These are phyloP conservation scores for Eulimnadia texana DNA, from an alignment of 1,140 invertebrate species.

Conservation along the genomic window DNA sequence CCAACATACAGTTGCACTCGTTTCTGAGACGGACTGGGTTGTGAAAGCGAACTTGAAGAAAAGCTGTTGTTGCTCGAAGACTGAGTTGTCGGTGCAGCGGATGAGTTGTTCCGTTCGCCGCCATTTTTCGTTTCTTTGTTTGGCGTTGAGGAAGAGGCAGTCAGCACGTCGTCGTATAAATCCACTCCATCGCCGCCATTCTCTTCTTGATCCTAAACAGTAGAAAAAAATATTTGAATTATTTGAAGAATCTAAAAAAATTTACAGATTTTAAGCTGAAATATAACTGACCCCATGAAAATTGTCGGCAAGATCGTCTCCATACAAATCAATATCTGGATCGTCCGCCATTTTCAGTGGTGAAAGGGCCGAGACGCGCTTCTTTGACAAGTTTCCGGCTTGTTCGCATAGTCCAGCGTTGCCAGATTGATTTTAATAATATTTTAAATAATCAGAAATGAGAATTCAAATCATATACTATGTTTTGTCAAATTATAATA, in stretches of 20 bases:
- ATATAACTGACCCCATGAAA: constrained; percentile 58
- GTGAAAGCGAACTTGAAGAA: not conserved
- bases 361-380: no score
- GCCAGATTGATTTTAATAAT: not conserved
- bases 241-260: not conserved
- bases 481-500: no score
- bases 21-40: constrained; percentile 46
- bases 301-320: constrained; percentile 87
- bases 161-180: constrained; percentile 92
- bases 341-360: constrained; percentile 73
- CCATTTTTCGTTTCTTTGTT: constrained; percentile 10
- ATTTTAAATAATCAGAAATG: no score
- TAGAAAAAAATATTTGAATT: constrained; percentile 6
- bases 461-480: no score
- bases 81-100: not conserved
- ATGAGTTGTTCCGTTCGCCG: constrained; percentile 2
- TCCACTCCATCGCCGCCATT: constrained; percentile 74
- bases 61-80: not conserved
- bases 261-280: constrained; percentile 16
- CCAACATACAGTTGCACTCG: constrained; percentile 85
- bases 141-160: constrained; percentile 49
- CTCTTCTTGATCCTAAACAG: constrained; percentile 45
- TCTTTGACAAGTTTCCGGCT: constrained; percentile 2
- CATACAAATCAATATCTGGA: constrained; percentile 91
- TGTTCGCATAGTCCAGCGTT: not conserved